Percentiles rank a stretch among this genome's conserved stretches.
Evolutionary conservation across 2,888 invertebrate genomes (phyloP).

Genomic region (Hetaerina titia): DNA sequence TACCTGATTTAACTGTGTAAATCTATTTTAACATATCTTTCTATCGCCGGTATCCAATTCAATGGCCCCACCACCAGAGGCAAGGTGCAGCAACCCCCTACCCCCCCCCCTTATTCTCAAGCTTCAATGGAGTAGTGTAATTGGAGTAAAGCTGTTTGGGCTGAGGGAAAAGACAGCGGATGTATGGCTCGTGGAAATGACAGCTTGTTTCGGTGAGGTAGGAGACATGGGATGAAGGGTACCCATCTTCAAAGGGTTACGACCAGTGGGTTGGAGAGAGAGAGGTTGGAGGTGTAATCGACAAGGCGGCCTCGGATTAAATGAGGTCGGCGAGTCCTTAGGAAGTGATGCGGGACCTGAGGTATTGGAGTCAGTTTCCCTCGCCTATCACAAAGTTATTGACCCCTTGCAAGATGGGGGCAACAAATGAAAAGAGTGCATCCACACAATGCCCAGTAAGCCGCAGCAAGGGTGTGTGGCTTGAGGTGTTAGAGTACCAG

Average conservation of each 20-base stretch:
- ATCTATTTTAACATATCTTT: too few relatives aligned
- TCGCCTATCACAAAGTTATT: not conserved
- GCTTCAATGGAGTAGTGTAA: not conserved
- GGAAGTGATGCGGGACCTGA: not conserved
- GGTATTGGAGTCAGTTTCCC: not conserved
- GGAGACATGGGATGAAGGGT: not conserved
- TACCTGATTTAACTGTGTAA: too few relatives aligned
- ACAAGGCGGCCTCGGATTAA: not conserved
- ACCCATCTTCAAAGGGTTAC: conserved; percentile 2
- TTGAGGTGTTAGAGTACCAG: not conserved
- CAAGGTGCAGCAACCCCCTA: too few relatives aligned
- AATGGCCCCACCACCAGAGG: too few relatives aligned
- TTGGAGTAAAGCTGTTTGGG: not conserved
- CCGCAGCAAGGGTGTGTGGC: not conserved
- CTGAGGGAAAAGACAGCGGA: not conserved
- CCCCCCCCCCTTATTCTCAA: too few relatives aligned
- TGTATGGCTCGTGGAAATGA: not conserved
- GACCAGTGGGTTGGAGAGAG: not conserved
- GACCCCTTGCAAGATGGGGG: not conserved
- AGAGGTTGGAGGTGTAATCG: not conserved
- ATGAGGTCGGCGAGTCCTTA: not conserved
- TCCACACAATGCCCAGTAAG: not conserved
- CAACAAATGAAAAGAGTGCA: not conserved
- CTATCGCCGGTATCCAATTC: too few relatives aligned
- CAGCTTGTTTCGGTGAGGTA: not conserved